Percentiles rank a stretch among this genome's conserved stretches.
These are phyloP conservation scores for Hemibagrus guttatus DNA, from an alignment of 2,797 vertebrate species.

Conservation along the genomic window DNA sequence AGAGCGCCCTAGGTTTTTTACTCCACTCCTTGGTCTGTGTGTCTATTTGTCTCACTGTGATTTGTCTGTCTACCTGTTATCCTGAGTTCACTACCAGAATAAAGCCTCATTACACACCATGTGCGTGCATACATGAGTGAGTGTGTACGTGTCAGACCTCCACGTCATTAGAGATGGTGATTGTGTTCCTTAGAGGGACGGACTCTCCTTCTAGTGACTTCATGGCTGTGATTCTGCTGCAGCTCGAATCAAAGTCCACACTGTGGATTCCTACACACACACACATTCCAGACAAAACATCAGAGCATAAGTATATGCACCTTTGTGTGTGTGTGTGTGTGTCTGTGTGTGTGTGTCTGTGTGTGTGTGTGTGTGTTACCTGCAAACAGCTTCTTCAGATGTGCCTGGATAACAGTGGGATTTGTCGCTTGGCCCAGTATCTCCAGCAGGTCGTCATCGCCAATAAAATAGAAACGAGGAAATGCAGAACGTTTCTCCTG, in stretches of 20 bases:
- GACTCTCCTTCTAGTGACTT: slow-evolving; percentile 92
- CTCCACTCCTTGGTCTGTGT: not conserved
- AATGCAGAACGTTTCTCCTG: slow-evolving; percentile 97
- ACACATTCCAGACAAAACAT: slow-evolving; percentile 37
- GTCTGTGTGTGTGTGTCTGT: not conserved
- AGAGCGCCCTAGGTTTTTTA: not conserved
- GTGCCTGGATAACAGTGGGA: slow-evolving; percentile 91
- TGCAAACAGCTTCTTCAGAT: slow-evolving; percentile 96
- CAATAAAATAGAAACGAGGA: slow-evolving; percentile 96
- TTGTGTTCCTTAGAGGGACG: slow-evolving; percentile 85
- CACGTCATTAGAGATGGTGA: slow-evolving; percentile 86
- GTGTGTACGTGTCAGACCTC: slow-evolving; percentile 77
- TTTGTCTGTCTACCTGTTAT: not conserved
- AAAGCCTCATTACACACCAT: not conserved
- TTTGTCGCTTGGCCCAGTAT: slow-evolving; percentile 95
- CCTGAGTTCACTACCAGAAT: not conserved
- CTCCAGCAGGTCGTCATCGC: slow-evolving; percentile 95
- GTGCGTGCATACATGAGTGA: not conserved
- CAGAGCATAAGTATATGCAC: slow-evolving; percentile 8
- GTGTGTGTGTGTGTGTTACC: slow-evolving; percentile 69
- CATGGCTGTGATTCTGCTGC: slow-evolving; percentile 89
- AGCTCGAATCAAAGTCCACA: slow-evolving; percentile 89
- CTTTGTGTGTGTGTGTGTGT: not conserved
- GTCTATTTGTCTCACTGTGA: not conserved
- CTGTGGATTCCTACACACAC: slow-evolving; percentile 86